A percentile compares a stretch with the other conserved stretches of the same genome.
phyloP scores from a whole-genome alignment of 2,797 vertebrate genomes.

The Arctocebus calabarensis region DNA sequence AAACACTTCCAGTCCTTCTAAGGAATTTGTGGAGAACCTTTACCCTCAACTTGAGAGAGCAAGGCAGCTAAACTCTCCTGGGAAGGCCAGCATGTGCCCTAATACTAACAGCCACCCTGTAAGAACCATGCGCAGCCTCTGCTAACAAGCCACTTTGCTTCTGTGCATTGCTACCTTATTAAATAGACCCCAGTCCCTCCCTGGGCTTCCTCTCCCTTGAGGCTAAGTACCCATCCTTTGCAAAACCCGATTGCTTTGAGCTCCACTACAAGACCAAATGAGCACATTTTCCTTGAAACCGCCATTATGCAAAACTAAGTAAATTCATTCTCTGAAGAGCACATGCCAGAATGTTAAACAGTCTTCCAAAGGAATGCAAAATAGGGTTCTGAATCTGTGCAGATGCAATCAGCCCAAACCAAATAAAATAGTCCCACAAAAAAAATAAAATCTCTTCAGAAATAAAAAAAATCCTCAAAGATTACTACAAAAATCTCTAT shows the following conservation, averaged over 20 bases:
- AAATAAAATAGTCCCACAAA: too few species aligned
- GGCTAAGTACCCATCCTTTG: neutral
- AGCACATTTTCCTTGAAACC: neutral
- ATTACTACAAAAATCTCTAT: too few species aligned
- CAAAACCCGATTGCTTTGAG: neutral
- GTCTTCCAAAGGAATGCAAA: neutral
- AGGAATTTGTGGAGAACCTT: constrained; percentile 6
- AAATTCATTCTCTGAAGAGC: constrained; percentile 1
- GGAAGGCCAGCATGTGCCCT: neutral
- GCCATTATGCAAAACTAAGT: neutral
- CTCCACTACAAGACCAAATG: neutral
- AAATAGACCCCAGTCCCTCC: neutral
- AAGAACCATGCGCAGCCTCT: neutral
- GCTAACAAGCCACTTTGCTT: neutral
- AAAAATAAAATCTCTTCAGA: too few species aligned
- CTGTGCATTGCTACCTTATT: neutral
- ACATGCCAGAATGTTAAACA: too few species aligned
- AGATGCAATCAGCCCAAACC: neutral
- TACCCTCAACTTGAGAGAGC: neutral
- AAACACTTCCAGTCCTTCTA: neutral
- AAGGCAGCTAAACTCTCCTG: neutral
- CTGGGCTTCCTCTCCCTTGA: neutral
- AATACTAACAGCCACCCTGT: neutral
- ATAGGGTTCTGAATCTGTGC: neutral
- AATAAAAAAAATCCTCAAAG: too few species aligned